A percentile compares a stretch with the other conserved stretches of the same genome.
Evolutionary conservation across 2,888 invertebrate species (phyloP).

Genomic region (Synanthedon vespiformis): DNA sequence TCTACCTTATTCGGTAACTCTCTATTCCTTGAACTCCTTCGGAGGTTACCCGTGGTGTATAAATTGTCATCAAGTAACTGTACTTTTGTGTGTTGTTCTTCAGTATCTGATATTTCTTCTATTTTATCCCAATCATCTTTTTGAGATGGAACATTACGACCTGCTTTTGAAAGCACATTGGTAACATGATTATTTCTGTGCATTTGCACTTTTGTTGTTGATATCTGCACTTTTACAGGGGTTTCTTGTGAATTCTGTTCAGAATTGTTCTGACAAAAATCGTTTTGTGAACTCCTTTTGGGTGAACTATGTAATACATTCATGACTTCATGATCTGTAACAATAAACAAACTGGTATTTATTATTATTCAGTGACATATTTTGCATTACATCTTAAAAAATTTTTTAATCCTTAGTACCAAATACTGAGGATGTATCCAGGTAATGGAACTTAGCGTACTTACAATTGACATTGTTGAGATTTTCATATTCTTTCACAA

Average conservation of each 20-base stretch:
- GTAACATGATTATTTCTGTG: conserved; percentile 27
- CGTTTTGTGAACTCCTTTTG: conserved; percentile 39
- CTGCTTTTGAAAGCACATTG: conserved; percentile 21
- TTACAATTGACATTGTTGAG: conserved; percentile 43
- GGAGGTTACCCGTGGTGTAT: conserved; percentile 36
- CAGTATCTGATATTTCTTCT: conserved; percentile 38
- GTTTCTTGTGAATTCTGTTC: conserved; percentile 28
- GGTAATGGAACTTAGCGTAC: conserved; percentile 8
- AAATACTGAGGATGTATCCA: too few relatives aligned
- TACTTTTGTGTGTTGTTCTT: conserved; percentile 19
- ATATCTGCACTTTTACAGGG: conserved; percentile 20
- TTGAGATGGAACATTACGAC: conserved; percentile 28
- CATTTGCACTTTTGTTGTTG: conserved; percentile 37
- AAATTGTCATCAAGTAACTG: conserved; percentile 35
- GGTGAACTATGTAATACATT: not conserved
- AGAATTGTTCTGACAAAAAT: conserved; percentile 43
- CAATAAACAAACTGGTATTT: not conserved
- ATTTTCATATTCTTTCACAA: conserved; percentile 36
- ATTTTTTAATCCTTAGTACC: too few relatives aligned
- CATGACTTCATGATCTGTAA: not conserved
- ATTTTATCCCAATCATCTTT: conserved; percentile 58
- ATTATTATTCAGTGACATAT: not conserved
- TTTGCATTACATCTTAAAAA: not conserved
- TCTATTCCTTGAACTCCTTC: conserved; percentile 48
- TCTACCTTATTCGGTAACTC: conserved; percentile 19